Evolutionary conservation across 2,888 invertebrate genomes (phyloP).

Genomic region (Diarsia dahlii): DNA sequence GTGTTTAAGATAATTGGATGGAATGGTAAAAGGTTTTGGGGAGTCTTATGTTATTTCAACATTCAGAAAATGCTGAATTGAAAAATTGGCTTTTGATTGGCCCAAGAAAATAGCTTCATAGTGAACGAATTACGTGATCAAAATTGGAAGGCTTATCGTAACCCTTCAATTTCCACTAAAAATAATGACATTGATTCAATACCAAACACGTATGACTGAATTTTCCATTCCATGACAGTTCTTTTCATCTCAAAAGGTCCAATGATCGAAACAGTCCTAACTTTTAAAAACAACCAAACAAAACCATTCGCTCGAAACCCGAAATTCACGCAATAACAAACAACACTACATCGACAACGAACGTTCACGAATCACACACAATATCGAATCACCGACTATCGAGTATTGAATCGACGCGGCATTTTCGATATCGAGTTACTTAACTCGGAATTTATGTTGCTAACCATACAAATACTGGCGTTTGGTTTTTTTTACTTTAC

Average conservation of each 20-base stretch:
- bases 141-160: not conserved
- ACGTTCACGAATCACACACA: conserved; percentile 47
- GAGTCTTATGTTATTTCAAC: not conserved
- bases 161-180: not conserved
- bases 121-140: not conserved
- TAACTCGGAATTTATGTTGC: conserved; percentile 38
- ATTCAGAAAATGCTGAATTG: not conserved
- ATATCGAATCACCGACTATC: conserved; percentile 49
- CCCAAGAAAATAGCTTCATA: not conserved
- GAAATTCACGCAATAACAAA: conserved; percentile 42
- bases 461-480: conserved; percentile 14
- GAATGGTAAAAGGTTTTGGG: not conserved
- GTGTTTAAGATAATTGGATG: not conserved
- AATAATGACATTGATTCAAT: not conserved
- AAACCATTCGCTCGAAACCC: conserved; percentile 15
- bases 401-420: conserved; percentile 40
- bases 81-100: not conserved
- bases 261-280: conserved; percentile 6
- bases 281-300: conserved; percentile 26
- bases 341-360: conserved; percentile 30
- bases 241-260: conserved; percentile 5
- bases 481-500: conserved; percentile 1
- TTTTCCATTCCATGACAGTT: conserved; percentile 2
- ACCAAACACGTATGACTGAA: not conserved
- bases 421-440: conserved; percentile 47